These are phyloP conservation scores for Tiliacea citrago DNA, from an alignment of 2,888 invertebrate genomes.

Conservation along the genomic window DNA sequence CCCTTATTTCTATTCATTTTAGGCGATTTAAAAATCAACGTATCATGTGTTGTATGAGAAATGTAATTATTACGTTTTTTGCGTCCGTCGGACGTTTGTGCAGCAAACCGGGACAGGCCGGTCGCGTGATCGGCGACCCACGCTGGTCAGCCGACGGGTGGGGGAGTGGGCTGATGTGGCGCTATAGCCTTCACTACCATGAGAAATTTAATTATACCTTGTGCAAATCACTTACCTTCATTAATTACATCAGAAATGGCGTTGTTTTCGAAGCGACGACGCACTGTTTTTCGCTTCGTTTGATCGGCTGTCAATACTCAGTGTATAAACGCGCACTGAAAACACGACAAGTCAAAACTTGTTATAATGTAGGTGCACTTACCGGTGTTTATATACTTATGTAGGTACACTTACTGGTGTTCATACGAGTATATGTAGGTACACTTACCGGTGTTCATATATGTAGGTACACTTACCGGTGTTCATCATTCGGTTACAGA, in stretches of 20 bases:
- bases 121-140: slow-evolving; percentile 20
- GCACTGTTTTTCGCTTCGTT: neutral
- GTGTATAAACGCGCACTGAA: slow-evolving; percentile 7
- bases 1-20: neutral
- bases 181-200: slow-evolving; percentile 2
- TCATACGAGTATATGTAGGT: too few relatives aligned
- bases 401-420: too few relatives aligned
- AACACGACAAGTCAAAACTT: neutral
- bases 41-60: slow-evolving; percentile 23
- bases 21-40: slow-evolving; percentile 1
- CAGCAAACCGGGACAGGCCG: slow-evolving; percentile 11
- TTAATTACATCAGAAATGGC: slow-evolving; percentile 12
- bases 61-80: slow-evolving; percentile 40
- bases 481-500: neutral
- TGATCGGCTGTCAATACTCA: neutral
- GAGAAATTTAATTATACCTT: slow-evolving; percentile 11
- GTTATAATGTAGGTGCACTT: too few relatives aligned
- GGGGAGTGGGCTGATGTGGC: slow-evolving; percentile 36
- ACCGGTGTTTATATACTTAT: too few relatives aligned
- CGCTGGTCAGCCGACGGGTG: neutral
- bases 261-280: neutral
- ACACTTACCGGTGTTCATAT: too few relatives aligned
- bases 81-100: slow-evolving; percentile 29
- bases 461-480: too few relatives aligned
- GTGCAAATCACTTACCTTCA: slow-evolving; percentile 11